Base-by-base conservation (phyloP, 2,113 vertebrate genomes). In the Bubalus kerabau region DNA sequence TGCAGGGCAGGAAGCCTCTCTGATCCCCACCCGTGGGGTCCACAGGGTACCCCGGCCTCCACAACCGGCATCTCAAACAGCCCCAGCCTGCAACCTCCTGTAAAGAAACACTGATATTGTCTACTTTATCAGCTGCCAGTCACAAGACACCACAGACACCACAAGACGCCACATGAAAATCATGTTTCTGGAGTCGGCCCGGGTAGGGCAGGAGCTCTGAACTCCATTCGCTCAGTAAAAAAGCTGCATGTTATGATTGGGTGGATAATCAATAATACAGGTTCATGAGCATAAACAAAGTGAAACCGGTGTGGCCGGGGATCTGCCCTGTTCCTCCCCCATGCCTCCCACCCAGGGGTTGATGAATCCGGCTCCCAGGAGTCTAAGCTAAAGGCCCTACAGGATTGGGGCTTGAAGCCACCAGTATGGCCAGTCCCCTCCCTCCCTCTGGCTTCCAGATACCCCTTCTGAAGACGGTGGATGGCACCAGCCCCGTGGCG, bases 61-160 rank as follows among this genome's bases (percentile, higher is more conserved):
- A 40, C 10, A 43, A 15, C 32, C 12, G 28, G 15, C 0, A 0
- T 64, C 83, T 9, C 30, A 3, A 40, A 50, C n/a, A 40, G 30
- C 92, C 71, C 3, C 5, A 14, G 83, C 13, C 30, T 11, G 46
- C 62, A 78, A 23, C 56, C 32, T 83, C 74, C 78, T 14, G 13
- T 6, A 23, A 1, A 57, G 60, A 93, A 81, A 60, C n/a, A 36
- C 24, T 4, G 19, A 43, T 30, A 32, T 71, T 80, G 87, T 71
- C 78, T 48, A 10, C 14, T 60, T n/a, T 13, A 43, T 82, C 90
- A 90, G 90, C 54, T 95, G 84, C 84, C 32, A 48, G 87, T 97
- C 97, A 96, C 90, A 92, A 96, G 97, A 84, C n/a, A 78, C 71
- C 43, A 71, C 64, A 71, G 64, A 71, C 64, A 71, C n/a, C 97